Evolutionary conservation across 2,113 vertebrate species (phyloP), one percentile per base, ranked within the genome.

Genomic region (Cottus gobio): DNA sequence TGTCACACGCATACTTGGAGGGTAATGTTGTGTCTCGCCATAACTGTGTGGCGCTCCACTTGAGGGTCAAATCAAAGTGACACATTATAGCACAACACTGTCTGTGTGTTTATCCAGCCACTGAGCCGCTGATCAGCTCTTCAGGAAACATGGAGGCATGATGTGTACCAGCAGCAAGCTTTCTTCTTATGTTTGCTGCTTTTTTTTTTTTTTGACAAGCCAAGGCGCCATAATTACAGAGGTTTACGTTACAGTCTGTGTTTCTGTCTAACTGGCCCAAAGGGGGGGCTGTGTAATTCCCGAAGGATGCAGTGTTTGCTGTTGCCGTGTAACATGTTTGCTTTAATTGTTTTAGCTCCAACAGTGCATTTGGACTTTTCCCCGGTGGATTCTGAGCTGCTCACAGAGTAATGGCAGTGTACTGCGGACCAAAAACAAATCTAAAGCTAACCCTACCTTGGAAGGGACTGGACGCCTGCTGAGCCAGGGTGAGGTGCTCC

Each of bases 381-480:
- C 58, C 58, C 30, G 8, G 56, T 24, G 42, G 13, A 73, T 62
- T 36, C 42, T 58, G n/a, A 31, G n/a, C 56, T 8, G 24, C 60
- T 39, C 12, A 22, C 37, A 37, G 62, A 58, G 18, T 9, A 26
- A 24, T 26, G 31, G 15, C 10, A 30, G 7, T 34, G 28, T 20
- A 31, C 9, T 2, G 7, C 22, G 28, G 22, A 22, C 4, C 2
- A 24, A 2, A 54, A 56, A 26, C n/a, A 2, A 11, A 24, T 7
- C 10, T 7, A 24, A 11, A 26, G 3, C 10, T 11, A 9, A 11
- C 71, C 87, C 15, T 68, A 99, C 97, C 97, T 98, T 99, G 97
- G 91, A 99, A 98, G 66, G 97, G 97, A 88, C 92, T 97, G 95
- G 95, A 97, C 1, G 98, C 97, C 91, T 98, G 97, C 90, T 98